These are phyloP conservation scores for Labeo calbasu DNA, from an alignment of 2,797 vertebrate species.

Conservation along the genomic window DNA sequence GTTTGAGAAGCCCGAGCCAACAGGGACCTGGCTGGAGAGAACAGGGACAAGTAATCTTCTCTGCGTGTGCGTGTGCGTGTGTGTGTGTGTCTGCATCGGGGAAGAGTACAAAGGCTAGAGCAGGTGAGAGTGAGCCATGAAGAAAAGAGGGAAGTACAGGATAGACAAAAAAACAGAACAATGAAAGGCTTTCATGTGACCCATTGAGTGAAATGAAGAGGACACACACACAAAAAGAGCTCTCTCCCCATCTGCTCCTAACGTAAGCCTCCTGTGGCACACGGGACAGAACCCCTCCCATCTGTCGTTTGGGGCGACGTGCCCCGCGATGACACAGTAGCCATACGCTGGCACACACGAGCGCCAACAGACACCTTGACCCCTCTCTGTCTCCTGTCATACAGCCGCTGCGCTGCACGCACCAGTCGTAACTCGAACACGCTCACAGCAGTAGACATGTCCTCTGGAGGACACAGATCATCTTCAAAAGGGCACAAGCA, in stretches of 20 bases:
- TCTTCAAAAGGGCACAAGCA: constrained; percentile 17
- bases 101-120: background rate
- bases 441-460: background rate
- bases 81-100: background rate
- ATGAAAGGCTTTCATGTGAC: constrained; percentile 46
- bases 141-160: constrained; percentile 39
- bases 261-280: constrained; percentile 35
- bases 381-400: constrained; percentile 23
- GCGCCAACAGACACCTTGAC: constrained; percentile 23
- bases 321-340: constrained; percentile 52
- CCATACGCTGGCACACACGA: constrained; percentile 38
- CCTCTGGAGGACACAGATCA: constrained; percentile 10
- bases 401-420: background rate
- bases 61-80: constrained; percentile 30
- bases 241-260: constrained; percentile 54
- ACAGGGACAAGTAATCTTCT: constrained; percentile 58
- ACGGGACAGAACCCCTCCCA: constrained; percentile 40
- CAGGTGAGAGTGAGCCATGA: constrained; percentile 35
- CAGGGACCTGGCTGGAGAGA: constrained; percentile 60
- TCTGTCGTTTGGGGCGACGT: constrained; percentile 50
- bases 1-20: constrained; percentile 61
- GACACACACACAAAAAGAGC: constrained; percentile 18
- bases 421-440: background rate
- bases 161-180: constrained; percentile 14
- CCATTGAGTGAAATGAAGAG: constrained; percentile 44